Evolutionary conservation across 2,888 invertebrate genomes (phyloP).

Genomic region (Brassicogethes aeneus): DNA sequence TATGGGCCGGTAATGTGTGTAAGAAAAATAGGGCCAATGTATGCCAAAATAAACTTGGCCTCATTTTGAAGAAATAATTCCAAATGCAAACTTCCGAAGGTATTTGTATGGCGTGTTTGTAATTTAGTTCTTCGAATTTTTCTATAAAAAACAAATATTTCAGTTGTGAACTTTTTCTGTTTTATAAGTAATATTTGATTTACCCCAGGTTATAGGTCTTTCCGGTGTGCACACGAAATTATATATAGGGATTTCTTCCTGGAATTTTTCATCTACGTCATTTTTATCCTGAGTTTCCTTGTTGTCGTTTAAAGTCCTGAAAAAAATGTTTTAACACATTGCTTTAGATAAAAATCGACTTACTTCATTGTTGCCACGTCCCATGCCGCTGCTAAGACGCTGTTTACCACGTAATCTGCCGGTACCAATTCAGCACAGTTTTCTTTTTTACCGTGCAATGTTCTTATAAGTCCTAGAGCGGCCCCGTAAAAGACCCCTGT

Average conservation of each 20-base stretch:
- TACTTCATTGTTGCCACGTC: constrained; percentile 25
- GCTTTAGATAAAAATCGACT: constrained; percentile 3
- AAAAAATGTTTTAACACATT: constrained; percentile 11
- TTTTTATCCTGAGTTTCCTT: constrained; percentile 20
- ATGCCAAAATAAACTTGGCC: constrained; percentile 48
- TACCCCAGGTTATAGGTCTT: constrained; percentile 73
- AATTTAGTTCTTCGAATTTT: constrained; percentile 46
- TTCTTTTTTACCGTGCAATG: constrained; percentile 45
- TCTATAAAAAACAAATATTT: constrained; percentile 32
- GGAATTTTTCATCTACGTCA: constrained; percentile 20
- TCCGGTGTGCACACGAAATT: constrained; percentile 78
- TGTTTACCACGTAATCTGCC: constrained; percentile 38
- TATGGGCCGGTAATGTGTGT: constrained; percentile 54
- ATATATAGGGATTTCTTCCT: constrained; percentile 57
- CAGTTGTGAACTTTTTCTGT: too few relatives aligned
- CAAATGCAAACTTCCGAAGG: constrained; percentile 53
- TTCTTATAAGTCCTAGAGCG: constrained; percentile 52
- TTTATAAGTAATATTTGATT: constrained; percentile 34
- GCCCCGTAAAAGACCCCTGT: constrained; percentile 40
- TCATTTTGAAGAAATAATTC: constrained; percentile 54
- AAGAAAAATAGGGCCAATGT: constrained; percentile 49
- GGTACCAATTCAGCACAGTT: constrained; percentile 59
- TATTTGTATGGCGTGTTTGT: constrained; percentile 46
- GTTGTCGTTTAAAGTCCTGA: constrained; percentile 23
- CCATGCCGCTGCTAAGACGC: constrained; percentile 24